Evolutionary conservation across 2,113 vertebrate species (phyloP).

Genomic region (Odobenus rosmarus): DNA sequence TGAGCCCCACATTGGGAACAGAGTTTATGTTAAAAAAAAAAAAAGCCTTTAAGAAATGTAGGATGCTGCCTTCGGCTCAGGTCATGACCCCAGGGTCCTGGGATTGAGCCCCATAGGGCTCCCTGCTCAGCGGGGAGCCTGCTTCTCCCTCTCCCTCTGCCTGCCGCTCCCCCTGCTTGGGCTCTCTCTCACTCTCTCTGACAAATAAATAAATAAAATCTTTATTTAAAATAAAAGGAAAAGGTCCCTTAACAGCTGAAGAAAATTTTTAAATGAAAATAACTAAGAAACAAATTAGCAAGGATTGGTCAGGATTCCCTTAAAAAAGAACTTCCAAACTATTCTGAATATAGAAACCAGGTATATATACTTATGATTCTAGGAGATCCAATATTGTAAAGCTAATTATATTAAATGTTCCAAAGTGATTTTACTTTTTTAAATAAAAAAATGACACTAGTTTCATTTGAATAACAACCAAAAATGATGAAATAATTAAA

Average conservation of each 20-base stretch:
- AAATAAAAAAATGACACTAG: not conserved
- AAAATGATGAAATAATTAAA: not conserved
- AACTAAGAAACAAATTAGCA: not conserved
- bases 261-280: not conserved
- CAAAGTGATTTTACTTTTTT: not conserved
- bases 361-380: not conserved
- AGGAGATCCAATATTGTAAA: not conserved
- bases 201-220: too few relatives aligned
- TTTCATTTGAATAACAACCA: not conserved
- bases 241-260: not conserved
- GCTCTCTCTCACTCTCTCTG: too few relatives aligned
- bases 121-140: too few relatives aligned
- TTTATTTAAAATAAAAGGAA: not conserved
- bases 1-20: not conserved
- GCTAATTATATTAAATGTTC: not conserved
- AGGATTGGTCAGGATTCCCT: not conserved
- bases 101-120: too few relatives aligned
- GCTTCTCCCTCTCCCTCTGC: too few relatives aligned
- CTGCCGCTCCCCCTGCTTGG: too few relatives aligned
- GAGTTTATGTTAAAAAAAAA: not conserved
- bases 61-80: too few relatives aligned
- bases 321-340: not conserved
- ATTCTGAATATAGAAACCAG: not conserved
- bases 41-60: too few relatives aligned
- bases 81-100: too few relatives aligned